Conservation (phyloP, 2,113 vertebrate genomes). For the Speoplatyrhinus poulsoni region DNA sequence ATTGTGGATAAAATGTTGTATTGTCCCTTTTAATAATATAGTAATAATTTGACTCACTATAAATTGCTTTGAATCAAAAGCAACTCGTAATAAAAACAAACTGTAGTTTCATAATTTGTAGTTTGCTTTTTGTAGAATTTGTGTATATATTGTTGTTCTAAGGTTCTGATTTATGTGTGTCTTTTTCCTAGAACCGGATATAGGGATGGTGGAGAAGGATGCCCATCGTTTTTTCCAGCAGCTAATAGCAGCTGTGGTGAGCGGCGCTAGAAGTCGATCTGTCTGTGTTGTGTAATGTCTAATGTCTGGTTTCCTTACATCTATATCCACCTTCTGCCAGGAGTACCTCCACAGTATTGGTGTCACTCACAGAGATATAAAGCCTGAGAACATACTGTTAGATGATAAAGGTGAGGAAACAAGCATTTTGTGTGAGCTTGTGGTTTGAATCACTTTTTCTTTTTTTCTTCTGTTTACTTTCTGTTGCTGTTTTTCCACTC, state of each 20-base stretch:
- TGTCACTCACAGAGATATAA: constrained; percentile 96
- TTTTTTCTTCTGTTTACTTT: not conserved
- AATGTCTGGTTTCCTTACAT: not conserved
- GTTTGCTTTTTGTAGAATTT: not conserved
- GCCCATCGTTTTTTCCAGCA: constrained; percentile 93
- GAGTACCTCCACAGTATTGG: constrained; percentile 90
- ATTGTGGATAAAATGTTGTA: too few species aligned
- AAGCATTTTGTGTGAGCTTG: not conserved
- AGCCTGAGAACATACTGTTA: constrained; percentile 94
- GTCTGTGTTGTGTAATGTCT: not conserved
- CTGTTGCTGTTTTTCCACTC: constrained; percentile 7
- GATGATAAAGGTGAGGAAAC: constrained; percentile 86
- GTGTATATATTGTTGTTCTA: not conserved
- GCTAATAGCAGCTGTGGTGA: constrained; percentile 91
- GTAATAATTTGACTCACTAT: too few species aligned
- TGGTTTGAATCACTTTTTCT: not conserved
- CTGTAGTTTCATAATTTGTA: too few species aligned
- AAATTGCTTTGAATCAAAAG: too few species aligned
- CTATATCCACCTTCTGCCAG: constrained; percentile 61
- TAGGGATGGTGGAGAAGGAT: constrained; percentile 93
- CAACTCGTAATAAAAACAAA: too few species aligned
- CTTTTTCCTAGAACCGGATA: constrained; percentile 82
- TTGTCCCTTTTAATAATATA: too few species aligned
- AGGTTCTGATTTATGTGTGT: not conserved
- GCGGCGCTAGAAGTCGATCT: constrained; percentile 42